Percentiles rank a stretch among this genome's conserved stretches.
Conservation (phyloP, 2,113 vertebrate genomes). For the Xyrauchen texanus region DNA sequence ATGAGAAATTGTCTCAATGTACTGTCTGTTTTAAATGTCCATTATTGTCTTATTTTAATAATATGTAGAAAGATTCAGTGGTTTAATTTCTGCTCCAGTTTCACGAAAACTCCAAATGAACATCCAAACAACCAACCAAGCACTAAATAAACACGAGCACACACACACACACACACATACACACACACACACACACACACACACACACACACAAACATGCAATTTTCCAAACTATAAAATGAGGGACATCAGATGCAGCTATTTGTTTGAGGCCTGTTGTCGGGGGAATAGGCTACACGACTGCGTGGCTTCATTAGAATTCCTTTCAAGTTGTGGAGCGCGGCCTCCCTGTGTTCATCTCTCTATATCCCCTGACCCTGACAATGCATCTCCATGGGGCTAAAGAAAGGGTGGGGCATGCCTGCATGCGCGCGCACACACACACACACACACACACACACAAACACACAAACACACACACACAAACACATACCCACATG, state of each 20-base stretch:
- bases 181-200: slow-evolving; percentile 27
- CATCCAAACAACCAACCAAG: slow-evolving; percentile 20
- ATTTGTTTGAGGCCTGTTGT: slow-evolving; percentile 83
- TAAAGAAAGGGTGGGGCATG: slow-evolving; percentile 71
- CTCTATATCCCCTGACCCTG: slow-evolving; percentile 79
- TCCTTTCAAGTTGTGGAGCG: slow-evolving; percentile 81
- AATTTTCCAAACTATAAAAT: slow-evolving; percentile 78
- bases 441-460: no score
- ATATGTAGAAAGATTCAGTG: neutral
- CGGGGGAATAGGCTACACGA: slow-evolving; percentile 77
- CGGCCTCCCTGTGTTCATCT: slow-evolving; percentile 76
- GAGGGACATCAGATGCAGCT: slow-evolving; percentile 82
- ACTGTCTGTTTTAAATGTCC: neutral
- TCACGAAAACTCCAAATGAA: slow-evolving; percentile 31
- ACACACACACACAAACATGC: slow-evolving; percentile 53
- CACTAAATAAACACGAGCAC: neutral
- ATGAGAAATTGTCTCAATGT: no score
- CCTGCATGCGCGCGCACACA: no score
- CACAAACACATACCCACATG: no score
- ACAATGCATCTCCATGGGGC: slow-evolving; percentile 70
- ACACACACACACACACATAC: slow-evolving; percentile 38
- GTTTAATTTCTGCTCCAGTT: slow-evolving; percentile 18
- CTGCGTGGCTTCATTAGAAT: slow-evolving; percentile 80
- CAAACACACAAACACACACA: no score
- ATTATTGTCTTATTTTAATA: neutral